Percentiles rank a stretch among this genome's conserved stretches.
These are phyloP conservation scores for Vombatus ursinus DNA, from an alignment of 2,113 vertebrate species.

Conservation along the genomic window DNA sequence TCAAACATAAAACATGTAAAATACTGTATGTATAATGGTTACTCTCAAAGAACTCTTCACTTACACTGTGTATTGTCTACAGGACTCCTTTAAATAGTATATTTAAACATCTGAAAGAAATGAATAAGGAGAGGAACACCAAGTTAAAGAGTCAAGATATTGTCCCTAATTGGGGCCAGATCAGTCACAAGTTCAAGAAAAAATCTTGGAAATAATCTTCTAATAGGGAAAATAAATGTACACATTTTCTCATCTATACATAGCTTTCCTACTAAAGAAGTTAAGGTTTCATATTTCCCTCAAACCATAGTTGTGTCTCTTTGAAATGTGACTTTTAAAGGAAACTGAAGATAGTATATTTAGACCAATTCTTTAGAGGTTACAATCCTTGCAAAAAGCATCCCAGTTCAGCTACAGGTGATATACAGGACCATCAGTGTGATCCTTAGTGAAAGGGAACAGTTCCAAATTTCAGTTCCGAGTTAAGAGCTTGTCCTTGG, in stretches of 20 bases:
- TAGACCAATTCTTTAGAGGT: not conserved
- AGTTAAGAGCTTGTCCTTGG: not conserved
- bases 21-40: not conserved
- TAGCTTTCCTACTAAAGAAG: not conserved
- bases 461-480: not conserved
- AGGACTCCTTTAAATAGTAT: not conserved
- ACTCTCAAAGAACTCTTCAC: not conserved
- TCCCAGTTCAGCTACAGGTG: not conserved
- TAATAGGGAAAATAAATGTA: not conserved
- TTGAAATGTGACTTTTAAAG: conserved; percentile 16
- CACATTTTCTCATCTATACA: not conserved
- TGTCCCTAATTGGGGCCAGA: not conserved
- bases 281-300: not conserved
- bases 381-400: not conserved
- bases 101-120: not conserved
- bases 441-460: not conserved
- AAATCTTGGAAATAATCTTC: not conserved
- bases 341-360: not conserved
- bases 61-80: not conserved
- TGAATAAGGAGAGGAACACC: not conserved
- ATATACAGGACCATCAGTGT: not conserved
- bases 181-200: not conserved
- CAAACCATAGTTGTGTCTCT: not conserved
- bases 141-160: not conserved
- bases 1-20: not conserved